Evolutionary conservation across 2,113 vertebrate species (phyloP), one percentile per base, ranked within the genome.

Genomic region (Cebidichthys violaceus): DNA sequence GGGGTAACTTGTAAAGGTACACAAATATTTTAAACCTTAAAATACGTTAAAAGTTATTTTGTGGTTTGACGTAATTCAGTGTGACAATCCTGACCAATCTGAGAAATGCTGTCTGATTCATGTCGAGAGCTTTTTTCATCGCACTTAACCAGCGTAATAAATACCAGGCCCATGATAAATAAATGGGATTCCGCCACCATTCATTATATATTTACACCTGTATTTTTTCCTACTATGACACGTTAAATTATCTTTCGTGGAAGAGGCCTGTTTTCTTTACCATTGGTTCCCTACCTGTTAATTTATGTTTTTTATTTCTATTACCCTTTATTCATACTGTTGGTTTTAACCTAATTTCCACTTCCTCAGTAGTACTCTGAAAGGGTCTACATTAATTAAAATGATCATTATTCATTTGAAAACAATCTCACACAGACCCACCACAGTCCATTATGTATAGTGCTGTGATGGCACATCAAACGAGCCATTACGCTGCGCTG

Each of bases 401-500:
- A 69, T 62, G 17, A 65, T 61, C 62, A 71, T 80, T 47, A 67
- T 52, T 77, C 81, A 79, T 86, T 75, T 79, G 39, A 73, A 83
- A 90, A 66, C n/a, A 59, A 89, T 83, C 76, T 70, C 52, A 61
- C 45, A 54, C 77, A 45, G 45, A 77, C 71, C 77, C 73, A 71
- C 75, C 41, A 2, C 75, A 37, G 64, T 45, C 78, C 54, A 78
- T 86, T 84, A 73, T 86, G 66, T 15, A 33, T 33, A 15, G 57
- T 5, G 62, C 75, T 79, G 83, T 64, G 75, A 83, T 84, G 85
- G 72, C 76, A 86, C 88, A 91, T 94, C 88, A 92, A 92, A 92
- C 67, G 27, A 79, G 55, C 70, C 68, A 92, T 90, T 92, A 92
- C 22, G 31, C 62, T 7, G 69, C n/a, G 68, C 79, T 82, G 79